These are phyloP conservation scores for Danio kyathit DNA, from an alignment of 2,797 vertebrate species.

Conservation along the genomic window DNA sequence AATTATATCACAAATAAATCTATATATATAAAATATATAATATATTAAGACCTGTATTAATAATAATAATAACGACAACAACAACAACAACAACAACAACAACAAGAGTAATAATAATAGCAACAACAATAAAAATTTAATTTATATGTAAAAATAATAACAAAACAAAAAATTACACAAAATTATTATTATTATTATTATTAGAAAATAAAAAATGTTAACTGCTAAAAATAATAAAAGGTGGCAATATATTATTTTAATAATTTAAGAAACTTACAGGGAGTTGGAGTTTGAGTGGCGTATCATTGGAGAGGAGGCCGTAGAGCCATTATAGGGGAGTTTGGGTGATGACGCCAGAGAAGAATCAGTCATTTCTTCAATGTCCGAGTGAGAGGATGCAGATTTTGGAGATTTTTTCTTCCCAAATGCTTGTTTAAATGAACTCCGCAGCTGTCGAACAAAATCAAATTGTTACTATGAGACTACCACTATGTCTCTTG, in stretches of 20 bases:
- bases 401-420: conserved; percentile 90
- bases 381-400: conserved; percentile 87
- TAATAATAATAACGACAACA: no score
- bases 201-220: background rate
- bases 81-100: no score
- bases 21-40: no score
- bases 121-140: no score
- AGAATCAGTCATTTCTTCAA: conserved; percentile 88
- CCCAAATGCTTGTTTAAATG: conserved; percentile 93
- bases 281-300: conserved; percentile 86
- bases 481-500: background rate
- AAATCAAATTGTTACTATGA: background rate
- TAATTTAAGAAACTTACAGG: conserved; percentile 77
- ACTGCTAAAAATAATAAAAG: background rate
- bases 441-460: conserved; percentile 84
- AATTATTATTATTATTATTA: no score
- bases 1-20: no score
- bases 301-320: conserved; percentile 76
- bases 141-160: no score
- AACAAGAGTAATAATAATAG: no score
- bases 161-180: no score
- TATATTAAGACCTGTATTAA: no score
- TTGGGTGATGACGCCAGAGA: conserved; percentile 87
- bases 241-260: background rate
- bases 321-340: conserved; percentile 75